Base-by-base conservation (phyloP, 1,140 invertebrate species). In the Drosophila carrolli region DNA sequence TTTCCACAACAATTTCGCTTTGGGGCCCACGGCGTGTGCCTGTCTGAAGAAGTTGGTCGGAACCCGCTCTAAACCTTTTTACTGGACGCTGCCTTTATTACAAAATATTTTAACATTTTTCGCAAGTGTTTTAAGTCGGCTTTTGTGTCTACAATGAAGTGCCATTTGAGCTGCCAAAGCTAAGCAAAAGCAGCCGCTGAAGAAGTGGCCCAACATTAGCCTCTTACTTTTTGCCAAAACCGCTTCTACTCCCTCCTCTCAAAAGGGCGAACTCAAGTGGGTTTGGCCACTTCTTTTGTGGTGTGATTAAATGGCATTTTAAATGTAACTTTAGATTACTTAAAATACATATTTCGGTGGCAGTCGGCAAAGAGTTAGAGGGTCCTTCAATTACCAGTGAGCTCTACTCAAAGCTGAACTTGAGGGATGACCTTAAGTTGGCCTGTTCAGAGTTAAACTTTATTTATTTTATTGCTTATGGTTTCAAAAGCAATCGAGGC, bases 91-190 rank as follows among this genome's bases (percentile, higher is more conserved):
- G 78, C 71, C 72, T 89, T 89, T 89, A 86, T 86, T 88, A 88
- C 80, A 79, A 86, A 89, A 86, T 86, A 88, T 86, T 86, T 88
- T 72, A 86, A 86, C 83, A 86, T 89, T 88, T 86, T 86, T 86
- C 83, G 84, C 76, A 86, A 86, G 83, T 86, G 83, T 86, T 86
- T 86, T 83, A 88, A 89, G 84, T 78, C 79, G 83, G 81, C 79
- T 86, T 86, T 88, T 86, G 83, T 86, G 83, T 88, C 79, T 86
- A 88, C 75, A 86, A 82, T 75, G 75, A 86, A 86, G 83, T 88
- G 77, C 75, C 82, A 88, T 86, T 83, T 88, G 83, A 76, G 79
- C 74, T 61, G 74, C 37, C 66, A 70, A 75, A 70, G 61, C 61
- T 66, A 66, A 76, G 54, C 53, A 65, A 63, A 63, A 38, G 67